Base-by-base conservation (phyloP, 2,113 vertebrate species). In the Cricetomys ansorgei region DNA sequence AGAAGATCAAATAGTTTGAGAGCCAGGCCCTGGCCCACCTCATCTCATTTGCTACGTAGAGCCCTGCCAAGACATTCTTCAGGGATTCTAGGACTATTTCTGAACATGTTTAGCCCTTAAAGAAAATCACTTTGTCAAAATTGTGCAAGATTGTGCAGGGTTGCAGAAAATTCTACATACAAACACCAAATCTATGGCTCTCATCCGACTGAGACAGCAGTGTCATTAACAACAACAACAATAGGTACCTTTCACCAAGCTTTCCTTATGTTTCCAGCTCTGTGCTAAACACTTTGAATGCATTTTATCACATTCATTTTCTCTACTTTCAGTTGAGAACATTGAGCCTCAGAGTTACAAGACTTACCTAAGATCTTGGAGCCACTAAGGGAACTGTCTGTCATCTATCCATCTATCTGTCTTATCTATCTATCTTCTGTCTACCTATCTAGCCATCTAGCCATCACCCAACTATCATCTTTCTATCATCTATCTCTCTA, bases 51-150 rank as follows among this genome's bases (percentile, higher is more conserved):
- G 94, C 70, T 81, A 23, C 27, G 40, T 17, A 1, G 40, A 92
- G 59, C 64, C 15, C 17, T 91, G 81, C 86, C 76, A 97, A 94
- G 75, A 94, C 81, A 85, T 92, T 95, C 94, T 86, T 89, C 45
- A 7, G 76, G 62, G 55, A 73, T 45, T 67, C 67, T 79, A 77
- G 45, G 55, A 65, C 65, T 77, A 84, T 40, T 79, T 93, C 69
- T 93, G 48, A 37, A 50, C 87, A 48, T 62, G 31, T 76, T 87
- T 55, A 90, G 67, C 69, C 83, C 87, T 67, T 55, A 93, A 92
- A 93, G 55, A 84, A 94, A 79, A 89, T 81, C 17, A 45, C 11
- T 89, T 92, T 59, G 25, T 94, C 89, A 84, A 84, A 96, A 43
- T 1, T 4, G 2, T 62, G 57, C 73, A 85, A 23, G 50, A 92